Conservation (phyloP, 1,140 invertebrate species). For the Panagrolaimus sp. region DNA sequence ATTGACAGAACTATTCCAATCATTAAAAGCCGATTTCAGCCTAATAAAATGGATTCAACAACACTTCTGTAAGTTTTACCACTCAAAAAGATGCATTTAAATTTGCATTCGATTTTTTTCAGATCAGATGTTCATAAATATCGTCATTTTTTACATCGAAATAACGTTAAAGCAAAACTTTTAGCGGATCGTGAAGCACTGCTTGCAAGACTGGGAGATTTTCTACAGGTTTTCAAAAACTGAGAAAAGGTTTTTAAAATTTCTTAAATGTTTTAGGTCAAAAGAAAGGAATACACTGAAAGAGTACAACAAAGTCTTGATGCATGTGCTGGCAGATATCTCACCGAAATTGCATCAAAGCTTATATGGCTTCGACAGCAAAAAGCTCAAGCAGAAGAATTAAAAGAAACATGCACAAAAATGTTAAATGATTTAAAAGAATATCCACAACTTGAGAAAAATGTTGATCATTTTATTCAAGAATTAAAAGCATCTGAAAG, state of each 20-base stretch:
- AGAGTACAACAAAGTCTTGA: constrained; percentile 16
- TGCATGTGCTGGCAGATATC: constrained; percentile 33
- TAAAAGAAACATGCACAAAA: neutral
- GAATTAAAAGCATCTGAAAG: constrained; percentile 66
- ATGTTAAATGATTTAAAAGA: constrained; percentile 9
- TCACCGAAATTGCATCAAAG: constrained; percentile 55
- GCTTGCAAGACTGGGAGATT: neutral
- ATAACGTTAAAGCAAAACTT: constrained; percentile 67
- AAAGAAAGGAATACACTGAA: constrained; percentile 11
- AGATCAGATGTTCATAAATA: constrained; percentile 69
- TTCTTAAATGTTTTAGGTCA: constrained; percentile 7
- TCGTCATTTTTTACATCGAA: constrained; percentile 68
- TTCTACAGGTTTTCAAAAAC: neutral
- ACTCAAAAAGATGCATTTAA: no score
- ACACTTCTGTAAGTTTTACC: neutral
- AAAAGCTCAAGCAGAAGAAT: constrained; percentile 18
- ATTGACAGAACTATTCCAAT: constrained; percentile 77
- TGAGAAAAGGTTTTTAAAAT: constrained; percentile 14
- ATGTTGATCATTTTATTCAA: constrained; percentile 62
- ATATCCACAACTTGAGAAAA: neutral
- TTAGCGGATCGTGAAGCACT: constrained; percentile 66
- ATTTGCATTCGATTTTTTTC: no score
- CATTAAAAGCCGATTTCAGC: constrained; percentile 72
- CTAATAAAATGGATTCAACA: constrained; percentile 68
- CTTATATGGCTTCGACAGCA: constrained; percentile 44